Evolutionary conservation across 2,888 invertebrate species (phyloP), one percentile per base, ranked within the genome.

Genomic region (Nowickia ferox): DNA sequence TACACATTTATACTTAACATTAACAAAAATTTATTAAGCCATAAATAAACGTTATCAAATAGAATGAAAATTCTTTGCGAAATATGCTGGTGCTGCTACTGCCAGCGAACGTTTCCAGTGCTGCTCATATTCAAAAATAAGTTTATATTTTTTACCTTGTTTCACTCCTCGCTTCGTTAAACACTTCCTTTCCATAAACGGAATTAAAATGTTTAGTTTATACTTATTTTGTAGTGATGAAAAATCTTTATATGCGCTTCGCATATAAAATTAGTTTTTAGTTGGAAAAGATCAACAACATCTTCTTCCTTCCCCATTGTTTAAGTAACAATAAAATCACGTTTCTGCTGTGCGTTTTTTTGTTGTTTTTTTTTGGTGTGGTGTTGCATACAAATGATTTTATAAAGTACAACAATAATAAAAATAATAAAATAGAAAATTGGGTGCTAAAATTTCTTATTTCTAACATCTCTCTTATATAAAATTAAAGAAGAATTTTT

Each of bases 231-330:
- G 30, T 51, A 71, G 82, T 71, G 83, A n/a, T 83, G 79, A 83
- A 83, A 71, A 72, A 63, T 81, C n/a, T 57, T 63, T 48, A 42
- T 51, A 46, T 79, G 83, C 66, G 65, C 13, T 61, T 19, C 22
- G 79, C 69, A 86, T 86, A 79, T 46, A 72, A 61, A 83, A 72
- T 61, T 22, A 77, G 38, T 15, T 63, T 69, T 51, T 38, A 30
- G 48, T 44, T 69, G 42, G 11, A 11, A 42, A 8, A n/a, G 38
- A 48, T 51, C 68, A 63, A 53, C 61, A 78, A 63, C 46, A 51
- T 51, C 44, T 78, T 38, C 22, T n/a, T 72, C 40, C 46, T 40
- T 38, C 40, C 44, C 30, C 44, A 13, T 59, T 55, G 51, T 51
- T 74, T 22, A 9, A 63, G 22, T 48, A 42, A 51, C 9, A 63